Evolutionary conservation across 2,113 vertebrate genomes (phyloP).

Genomic region (Jacana jacana): DNA sequence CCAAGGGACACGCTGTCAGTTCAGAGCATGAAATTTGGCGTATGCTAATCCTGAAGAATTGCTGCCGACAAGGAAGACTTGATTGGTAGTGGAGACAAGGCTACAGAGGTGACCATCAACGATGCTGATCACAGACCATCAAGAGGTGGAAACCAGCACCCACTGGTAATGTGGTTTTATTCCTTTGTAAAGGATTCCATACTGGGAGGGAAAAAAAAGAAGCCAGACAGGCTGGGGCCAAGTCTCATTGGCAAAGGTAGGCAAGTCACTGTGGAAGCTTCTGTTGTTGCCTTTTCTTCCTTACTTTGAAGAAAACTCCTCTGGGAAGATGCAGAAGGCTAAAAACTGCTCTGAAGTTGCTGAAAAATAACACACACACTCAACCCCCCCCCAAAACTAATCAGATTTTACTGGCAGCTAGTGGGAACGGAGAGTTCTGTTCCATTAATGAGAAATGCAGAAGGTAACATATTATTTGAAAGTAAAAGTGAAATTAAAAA

Average conservation of each 20-base stretch:
- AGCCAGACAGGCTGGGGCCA: neutral
- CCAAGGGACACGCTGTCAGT: rapidly evolving
- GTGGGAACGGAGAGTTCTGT: neutral
- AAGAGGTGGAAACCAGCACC: neutral
- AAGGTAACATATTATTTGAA: neutral
- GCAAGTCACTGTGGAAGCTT: neutral
- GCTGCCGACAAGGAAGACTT: neutral
- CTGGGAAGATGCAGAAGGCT: neutral
- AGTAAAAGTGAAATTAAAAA: neutral
- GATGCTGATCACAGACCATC: neutral
- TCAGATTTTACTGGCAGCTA: neutral
- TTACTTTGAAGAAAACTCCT: neutral
- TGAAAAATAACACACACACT: neutral
- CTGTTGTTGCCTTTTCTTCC: neutral
- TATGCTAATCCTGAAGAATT: neutral
- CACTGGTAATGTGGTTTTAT: neutral
- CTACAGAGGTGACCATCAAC: rapidly evolving
- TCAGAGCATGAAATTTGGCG: neutral
- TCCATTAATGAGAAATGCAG: neutral
- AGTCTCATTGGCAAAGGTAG: neutral
- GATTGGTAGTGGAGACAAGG: neutral
- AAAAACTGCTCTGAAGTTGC: neutral
- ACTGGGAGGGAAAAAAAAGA: neutral
- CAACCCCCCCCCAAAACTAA: neutral
- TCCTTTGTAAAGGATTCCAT: neutral